Evolutionary conservation across 2,113 vertebrate genomes (phyloP).

Genomic region (Callospermophilus lateralis): DNA sequence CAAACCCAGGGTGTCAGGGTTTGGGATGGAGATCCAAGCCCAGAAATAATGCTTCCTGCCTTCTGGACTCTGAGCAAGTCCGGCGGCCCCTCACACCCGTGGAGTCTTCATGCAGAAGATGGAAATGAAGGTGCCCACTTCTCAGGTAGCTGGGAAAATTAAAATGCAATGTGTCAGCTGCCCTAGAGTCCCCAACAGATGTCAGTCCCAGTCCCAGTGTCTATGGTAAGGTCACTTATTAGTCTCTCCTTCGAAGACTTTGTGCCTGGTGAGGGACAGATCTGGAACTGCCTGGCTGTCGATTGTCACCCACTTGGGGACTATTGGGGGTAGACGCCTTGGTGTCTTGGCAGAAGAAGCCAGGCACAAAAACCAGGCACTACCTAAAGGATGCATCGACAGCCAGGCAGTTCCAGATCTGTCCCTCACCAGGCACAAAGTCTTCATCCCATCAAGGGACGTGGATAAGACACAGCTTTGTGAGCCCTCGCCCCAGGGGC

Average conservation of each 20-base stretch:
- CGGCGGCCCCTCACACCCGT: not conserved
- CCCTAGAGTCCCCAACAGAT: not conserved
- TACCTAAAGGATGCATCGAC: not conserved
- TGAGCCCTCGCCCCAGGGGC: not conserved
- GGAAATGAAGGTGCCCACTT: not conserved
- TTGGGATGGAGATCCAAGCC: not conserved
- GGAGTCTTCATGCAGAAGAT: not conserved
- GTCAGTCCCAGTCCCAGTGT: no score
- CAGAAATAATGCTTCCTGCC: not conserved
- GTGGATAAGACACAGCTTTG: fast-evolving
- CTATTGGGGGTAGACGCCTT: not conserved
- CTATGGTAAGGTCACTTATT: not conserved
- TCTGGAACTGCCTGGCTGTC: not conserved
- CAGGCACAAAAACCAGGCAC: not conserved
- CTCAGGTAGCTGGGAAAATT: not conserved
- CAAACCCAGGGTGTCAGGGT: not conserved
- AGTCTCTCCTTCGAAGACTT: not conserved
- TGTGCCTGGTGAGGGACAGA: not conserved
- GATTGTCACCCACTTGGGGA: not conserved
- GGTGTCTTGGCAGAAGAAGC: not conserved
- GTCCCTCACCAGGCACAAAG: no score
- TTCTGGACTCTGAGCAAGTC: not conserved
- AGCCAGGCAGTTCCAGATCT: no score
- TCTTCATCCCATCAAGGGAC: no score
- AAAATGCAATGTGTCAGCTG: fast-evolving